These are phyloP conservation scores for Pseudomyrmex gracilis DNA, from an alignment of 1,140 invertebrate genomes.

Conservation along the genomic window DNA sequence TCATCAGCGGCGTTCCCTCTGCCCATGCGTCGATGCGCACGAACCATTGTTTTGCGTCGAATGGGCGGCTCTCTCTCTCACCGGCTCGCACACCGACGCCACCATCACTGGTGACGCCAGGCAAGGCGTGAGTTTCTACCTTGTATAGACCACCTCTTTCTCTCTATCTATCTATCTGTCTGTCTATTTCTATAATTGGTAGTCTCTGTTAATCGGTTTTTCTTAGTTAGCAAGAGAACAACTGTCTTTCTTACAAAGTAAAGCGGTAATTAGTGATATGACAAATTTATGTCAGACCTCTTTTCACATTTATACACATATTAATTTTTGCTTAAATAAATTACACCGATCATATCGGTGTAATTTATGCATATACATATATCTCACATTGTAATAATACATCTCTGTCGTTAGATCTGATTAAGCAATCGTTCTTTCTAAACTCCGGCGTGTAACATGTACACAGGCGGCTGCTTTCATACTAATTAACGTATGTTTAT, in stretches of 20 bases:
- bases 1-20: conserved; percentile 78
- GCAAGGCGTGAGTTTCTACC: conserved; percentile 26
- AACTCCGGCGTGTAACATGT: too few species aligned
- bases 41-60: conserved; percentile 82
- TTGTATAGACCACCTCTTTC: not conserved
- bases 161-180: too few species aligned
- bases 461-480: not conserved
- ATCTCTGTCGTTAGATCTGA: conserved; percentile 26
- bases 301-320: conserved; percentile 9
- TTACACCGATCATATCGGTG: not conserved
- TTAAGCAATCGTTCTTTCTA: conserved; percentile 1
- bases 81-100: conserved; percentile 31
- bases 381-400: not conserved
- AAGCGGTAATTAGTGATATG: not conserved
- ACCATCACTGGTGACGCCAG: conserved; percentile 43
- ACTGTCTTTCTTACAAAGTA: not conserved
- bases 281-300: not conserved
- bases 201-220: conserved; percentile 3
- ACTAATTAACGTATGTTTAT: conserved; percentile 39
- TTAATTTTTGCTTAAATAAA: not conserved
- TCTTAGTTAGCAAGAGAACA: not conserved
- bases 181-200: too few species aligned
- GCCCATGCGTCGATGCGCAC: conserved; percentile 85
- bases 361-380: too few species aligned
- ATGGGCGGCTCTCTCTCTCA: conserved; percentile 74